Percentiles rank a stretch among this genome's conserved stretches.
Evolutionary conservation across 2,113 vertebrate genomes (phyloP).

Genomic region (Alouatta palliata): DNA sequence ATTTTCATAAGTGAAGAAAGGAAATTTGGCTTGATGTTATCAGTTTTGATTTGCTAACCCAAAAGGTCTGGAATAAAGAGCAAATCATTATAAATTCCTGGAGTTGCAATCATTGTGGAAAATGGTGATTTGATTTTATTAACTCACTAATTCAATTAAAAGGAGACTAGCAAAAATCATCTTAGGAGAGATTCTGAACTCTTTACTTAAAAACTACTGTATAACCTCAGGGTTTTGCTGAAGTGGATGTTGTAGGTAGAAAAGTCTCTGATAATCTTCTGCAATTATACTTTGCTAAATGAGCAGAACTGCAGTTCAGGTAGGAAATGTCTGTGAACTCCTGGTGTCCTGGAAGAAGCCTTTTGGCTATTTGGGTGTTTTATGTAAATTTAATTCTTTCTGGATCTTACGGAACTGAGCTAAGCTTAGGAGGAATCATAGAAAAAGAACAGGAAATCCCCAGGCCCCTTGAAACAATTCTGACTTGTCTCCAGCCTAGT

Average conservation of each 20-base stretch:
- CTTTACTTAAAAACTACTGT: constrained; percentile 18
- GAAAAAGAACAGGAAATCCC: neutral
- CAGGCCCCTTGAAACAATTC: neutral
- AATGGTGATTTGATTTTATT: constrained; percentile 34
- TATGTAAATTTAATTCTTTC: constrained; percentile 44
- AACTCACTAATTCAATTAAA: constrained; percentile 59
- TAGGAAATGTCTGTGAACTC: constrained; percentile 29
- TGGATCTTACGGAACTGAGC: neutral
- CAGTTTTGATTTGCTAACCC: constrained; percentile 4
- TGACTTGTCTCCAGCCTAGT: neutral
- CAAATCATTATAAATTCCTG: constrained; percentile 36
- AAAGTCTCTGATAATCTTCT: constrained; percentile 45
- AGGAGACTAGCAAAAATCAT: constrained; percentile 28
- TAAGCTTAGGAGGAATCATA: neutral
- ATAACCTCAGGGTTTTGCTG: constrained; percentile 59
- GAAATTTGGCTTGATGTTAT: neutral
- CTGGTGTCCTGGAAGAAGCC: neutral
- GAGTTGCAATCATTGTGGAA: neutral
- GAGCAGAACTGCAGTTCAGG: constrained; percentile 14
- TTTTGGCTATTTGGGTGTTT: constrained; percentile 43
- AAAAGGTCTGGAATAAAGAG: neutral
- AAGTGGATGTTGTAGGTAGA: constrained; percentile 31
- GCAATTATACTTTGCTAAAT: constrained; percentile 56
- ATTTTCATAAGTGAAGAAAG: constrained; percentile 20
- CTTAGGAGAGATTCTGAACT: neutral